Base-by-base conservation (phyloP, 2,797 vertebrate genomes). In the Enteromius unitaeniatus region DNA sequence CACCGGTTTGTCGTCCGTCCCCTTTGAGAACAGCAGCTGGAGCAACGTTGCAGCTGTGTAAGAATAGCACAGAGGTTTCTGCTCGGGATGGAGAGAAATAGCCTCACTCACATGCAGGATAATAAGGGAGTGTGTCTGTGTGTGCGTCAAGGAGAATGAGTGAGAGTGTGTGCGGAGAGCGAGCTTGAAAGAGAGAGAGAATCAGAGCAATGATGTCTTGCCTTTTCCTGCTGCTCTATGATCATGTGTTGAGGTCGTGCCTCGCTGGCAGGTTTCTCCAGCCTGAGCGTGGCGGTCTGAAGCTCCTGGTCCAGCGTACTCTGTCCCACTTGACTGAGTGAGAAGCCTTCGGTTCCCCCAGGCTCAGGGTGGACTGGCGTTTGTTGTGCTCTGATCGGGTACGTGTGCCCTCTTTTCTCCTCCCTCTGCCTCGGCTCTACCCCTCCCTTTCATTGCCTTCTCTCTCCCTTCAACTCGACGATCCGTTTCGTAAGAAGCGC, bases 401-500 rank as follows among this genome's bases (percentile, higher is more conserved):
- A 84, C 88, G 85, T 74, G 47, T 91, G 78, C 87, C 81, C 85
- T 90, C 86, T 87, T 85, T 87, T 87, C 87, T 86, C 69, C 84
- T 88, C 84, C 74, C 85, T 86, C 74, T 82, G 85, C 83, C 81
- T 84, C 65, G 2, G 79, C 89, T 53, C 81, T 87, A 87, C 81
- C 77, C 83, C 88, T 91, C 90, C 87, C 93, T 92, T 90, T 90
- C 91, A 87, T 83, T 58, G 86, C 86, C 88, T 91, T 89, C 89
- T 86, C 84, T 68, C 88, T 78, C 89, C 86, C 78, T 85, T 88
- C 82, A 26, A 21, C 53, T 89, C 91, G 88, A 87, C 60, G 60
- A 92, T 93, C 91, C 88, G 91, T 94, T 92, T 91, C 90, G 86
- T 89, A 90, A 81, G 73, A 70, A 76, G 88, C 90, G 86, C 88